Conservation (phyloP, 1,140 invertebrate species). For the Zaprionus nigranus region DNA sequence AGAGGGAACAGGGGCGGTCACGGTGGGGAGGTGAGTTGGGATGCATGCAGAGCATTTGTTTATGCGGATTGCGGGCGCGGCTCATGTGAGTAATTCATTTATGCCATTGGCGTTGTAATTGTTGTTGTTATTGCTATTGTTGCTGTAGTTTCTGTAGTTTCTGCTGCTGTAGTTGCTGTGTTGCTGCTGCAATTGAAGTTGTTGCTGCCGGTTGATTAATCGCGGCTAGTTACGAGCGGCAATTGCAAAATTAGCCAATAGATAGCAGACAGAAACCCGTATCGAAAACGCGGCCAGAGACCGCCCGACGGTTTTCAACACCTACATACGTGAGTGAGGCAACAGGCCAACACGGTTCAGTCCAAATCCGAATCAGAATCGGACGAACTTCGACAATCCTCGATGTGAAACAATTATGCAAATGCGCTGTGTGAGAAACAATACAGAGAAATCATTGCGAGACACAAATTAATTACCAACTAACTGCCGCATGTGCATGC, state of each 20-base stretch:
- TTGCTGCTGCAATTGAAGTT: neutral
- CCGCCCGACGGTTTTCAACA: slow-evolving; percentile 59
- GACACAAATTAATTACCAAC: slow-evolving; percentile 73
- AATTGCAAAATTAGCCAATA: slow-evolving; percentile 72
- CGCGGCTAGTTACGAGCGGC: slow-evolving; percentile 68
- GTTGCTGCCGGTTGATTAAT: slow-evolving; percentile 66
- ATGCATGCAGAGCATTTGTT: slow-evolving; percentile 39
- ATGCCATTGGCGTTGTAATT: slow-evolving; percentile 54
- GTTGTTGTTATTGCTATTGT: slow-evolving; percentile 35
- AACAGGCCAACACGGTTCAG: neutral
- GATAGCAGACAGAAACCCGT: slow-evolving; percentile 37
- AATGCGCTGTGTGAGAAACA: slow-evolving; percentile 68
- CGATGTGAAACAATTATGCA: slow-evolving; percentile 77
- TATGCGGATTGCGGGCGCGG: slow-evolving; percentile 59
- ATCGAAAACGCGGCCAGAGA: slow-evolving; percentile 3
- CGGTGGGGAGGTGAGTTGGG: neutral
- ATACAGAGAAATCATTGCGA: slow-evolving; percentile 75
- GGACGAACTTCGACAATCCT: slow-evolving; percentile 2
- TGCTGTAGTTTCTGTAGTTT: too few relatives aligned
- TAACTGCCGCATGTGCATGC: slow-evolving; percentile 52
- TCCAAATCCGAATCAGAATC: neutral
- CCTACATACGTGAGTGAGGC: slow-evolving; percentile 60
- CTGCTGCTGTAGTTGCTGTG: too few relatives aligned
- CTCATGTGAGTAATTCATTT: slow-evolving; percentile 69
- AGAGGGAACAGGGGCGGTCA: neutral